Evolutionary conservation across 2,888 invertebrate species (phyloP), one percentile per base, ranked within the genome.

Genomic region (Allophyes oxyacanthae): DNA sequence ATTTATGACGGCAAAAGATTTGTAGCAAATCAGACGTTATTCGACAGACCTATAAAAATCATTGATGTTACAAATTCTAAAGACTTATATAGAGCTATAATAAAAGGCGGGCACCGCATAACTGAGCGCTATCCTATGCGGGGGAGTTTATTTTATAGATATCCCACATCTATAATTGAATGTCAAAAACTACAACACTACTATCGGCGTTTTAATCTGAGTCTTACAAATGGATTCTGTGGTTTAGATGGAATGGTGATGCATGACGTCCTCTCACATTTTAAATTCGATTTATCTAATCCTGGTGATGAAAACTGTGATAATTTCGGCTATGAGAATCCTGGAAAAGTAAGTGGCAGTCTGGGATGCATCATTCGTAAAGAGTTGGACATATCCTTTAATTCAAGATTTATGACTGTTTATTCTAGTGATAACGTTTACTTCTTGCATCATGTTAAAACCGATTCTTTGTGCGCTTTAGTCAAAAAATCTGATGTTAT

Each of bases 341-440:
- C 34, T 0, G 48, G 70, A 2, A 73, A 77, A 3, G 46, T 63
- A 3, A 78, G 74, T 2, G 87, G 87, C 0, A 82, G 79, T 46
- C 75, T 89, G 11, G 83, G 82, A 1, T 78, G 83, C 41, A 60
- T 87, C 0, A 28, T 80, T 11, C 63, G 72, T 1, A 57, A 73
- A 6, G 67, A 81, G 30, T 57, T 85, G 15, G 88, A 89, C 40
- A 77, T 89, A 52, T 88, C 89, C 0, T 89, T 89, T 32, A 87
- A 88, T 67, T 85, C 89, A 2, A 78, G 88, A 49, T 89, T 88
- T 56, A 63, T 88, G 68, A 78, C 81, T 1, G 50, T 28, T 30
- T 89, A 87, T 55, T 59, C 76, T 0, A 34, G 70, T 8, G 64
- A 70, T 2, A 40, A 61, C 2, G 73, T 81, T 52, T 51, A 67